These are phyloP conservation scores for Eucidaris tribuloides DNA, from an alignment of 35 echinoderm and acorn worm genomes.

Conservation along the genomic window DNA sequence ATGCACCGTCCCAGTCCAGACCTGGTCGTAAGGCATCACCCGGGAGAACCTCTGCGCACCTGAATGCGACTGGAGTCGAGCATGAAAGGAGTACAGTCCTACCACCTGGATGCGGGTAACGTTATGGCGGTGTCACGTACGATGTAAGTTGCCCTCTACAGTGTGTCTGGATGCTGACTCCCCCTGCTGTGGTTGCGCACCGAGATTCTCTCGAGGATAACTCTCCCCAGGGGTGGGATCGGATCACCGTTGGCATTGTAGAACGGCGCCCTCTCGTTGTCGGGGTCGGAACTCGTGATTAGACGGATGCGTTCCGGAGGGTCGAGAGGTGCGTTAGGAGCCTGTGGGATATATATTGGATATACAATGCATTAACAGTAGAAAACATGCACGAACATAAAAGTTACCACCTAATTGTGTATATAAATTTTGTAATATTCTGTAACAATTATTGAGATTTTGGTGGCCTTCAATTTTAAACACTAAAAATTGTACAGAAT, in stretches of 20 bases:
- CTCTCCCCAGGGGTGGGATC: constrained; percentile 54
- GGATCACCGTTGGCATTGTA: constrained; percentile 40
- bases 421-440: background rate
- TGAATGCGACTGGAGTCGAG: no score
- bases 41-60: no score
- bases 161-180: no score
- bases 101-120: no score
- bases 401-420: background rate
- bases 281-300: constrained; percentile 54
- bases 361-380: background rate
- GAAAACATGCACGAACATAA: background rate
- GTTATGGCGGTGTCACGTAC: no score
- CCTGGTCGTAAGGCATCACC: no score
- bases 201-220: constrained; percentile 49
- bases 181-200: background rate
- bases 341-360: constrained; percentile 16
- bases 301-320: constrained; percentile 73
- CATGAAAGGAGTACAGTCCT: no score
- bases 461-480: background rate
- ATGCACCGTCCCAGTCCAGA: no score
- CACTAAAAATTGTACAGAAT: background rate
- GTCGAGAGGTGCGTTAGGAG: constrained; percentile 68
- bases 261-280: constrained; percentile 56
- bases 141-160: no score
- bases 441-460: background rate